Evolutionary conservation across 2,113 vertebrate species (phyloP), one percentile per base, ranked within the genome.

Genomic region (Paracyprichromis sp.): DNA sequence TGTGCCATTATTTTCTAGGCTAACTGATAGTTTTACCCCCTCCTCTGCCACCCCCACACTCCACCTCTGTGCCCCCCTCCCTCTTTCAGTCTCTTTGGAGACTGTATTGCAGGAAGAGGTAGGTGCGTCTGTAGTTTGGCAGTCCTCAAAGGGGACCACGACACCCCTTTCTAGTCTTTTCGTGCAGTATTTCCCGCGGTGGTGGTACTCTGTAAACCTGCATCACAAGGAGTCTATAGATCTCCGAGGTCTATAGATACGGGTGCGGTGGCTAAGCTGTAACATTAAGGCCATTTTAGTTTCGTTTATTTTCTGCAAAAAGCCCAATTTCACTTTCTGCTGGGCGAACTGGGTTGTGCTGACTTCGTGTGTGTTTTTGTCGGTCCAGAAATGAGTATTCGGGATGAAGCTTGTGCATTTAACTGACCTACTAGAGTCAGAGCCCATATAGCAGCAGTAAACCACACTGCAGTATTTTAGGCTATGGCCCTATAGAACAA

Each of bases 381-480:
- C 16, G 24, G 36, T 53, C 78, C 16, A 12, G 40, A 12, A 61
- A 83, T 63, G 66, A 89, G 82, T 50, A 89, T 79, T 89, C 88
- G 53, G 88, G 83, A 89, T 63, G 21, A 40, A 82, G 76, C 82
- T 89, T 52, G 85, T 91, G 86, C 80, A 73, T 94, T 88, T 86
- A 82, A 45, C 89, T 92, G 93, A 94, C 87, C 94, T 83, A 92
- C 88, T 92, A 76, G 84, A 92, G 89, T 90, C 86, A 14, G 88
- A 95, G 91, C 85, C 83, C 86, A 84, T 90, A 86, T 90, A 93
- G 94, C 92, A 90, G 92, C 94, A 93, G 84, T 95, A 90, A 93
- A 90, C 89, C 94, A 93, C 94, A 96, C 96, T 96, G 96, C 96
- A 96, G 96, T 86, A 96, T 96, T 96, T 96, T 89, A 93, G 94